Conservation (phyloP, 2,888 invertebrate species). For the Mylabris sibirica region DNA sequence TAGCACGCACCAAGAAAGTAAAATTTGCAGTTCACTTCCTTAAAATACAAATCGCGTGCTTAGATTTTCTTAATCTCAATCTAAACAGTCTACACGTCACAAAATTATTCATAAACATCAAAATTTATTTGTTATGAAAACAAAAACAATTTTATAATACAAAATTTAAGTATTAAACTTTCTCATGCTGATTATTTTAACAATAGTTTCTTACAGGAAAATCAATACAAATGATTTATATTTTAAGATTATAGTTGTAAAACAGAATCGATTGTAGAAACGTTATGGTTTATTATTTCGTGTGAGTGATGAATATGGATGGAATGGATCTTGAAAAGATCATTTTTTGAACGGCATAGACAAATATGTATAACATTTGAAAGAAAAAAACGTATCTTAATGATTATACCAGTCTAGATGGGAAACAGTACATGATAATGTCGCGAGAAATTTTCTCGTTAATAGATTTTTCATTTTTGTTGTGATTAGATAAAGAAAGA, state of each 20-base stretch:
- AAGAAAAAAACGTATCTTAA: neutral
- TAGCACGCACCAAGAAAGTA: constrained; percentile 51
- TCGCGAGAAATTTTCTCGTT: neutral
- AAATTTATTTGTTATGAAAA: constrained; percentile 14
- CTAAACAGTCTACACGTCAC: constrained; percentile 40
- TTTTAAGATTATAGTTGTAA: neutral
- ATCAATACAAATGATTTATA: constrained; percentile 1
- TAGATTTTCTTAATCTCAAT: constrained; percentile 36
- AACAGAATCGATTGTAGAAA: neutral
- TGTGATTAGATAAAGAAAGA: too few relatives aligned
- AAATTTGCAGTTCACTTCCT: constrained; percentile 50
- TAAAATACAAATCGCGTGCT: constrained; percentile 48
- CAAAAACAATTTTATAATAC: neutral
- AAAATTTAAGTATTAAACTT: neutral
- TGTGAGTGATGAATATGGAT: neutral
- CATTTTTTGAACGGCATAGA: neutral
- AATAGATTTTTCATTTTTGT: neutral
- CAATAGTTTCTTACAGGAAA: neutral
- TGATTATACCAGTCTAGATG: neutral
- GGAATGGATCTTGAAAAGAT: neutral
- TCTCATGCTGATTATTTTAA: neutral
- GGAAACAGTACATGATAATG: neutral
- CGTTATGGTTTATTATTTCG: neutral
- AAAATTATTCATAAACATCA: constrained; percentile 12
- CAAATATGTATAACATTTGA: neutral